These are phyloP conservation scores for Chrysomallon squamiferum DNA, from an alignment of 1,140 invertebrate species.

Conservation along the genomic window DNA sequence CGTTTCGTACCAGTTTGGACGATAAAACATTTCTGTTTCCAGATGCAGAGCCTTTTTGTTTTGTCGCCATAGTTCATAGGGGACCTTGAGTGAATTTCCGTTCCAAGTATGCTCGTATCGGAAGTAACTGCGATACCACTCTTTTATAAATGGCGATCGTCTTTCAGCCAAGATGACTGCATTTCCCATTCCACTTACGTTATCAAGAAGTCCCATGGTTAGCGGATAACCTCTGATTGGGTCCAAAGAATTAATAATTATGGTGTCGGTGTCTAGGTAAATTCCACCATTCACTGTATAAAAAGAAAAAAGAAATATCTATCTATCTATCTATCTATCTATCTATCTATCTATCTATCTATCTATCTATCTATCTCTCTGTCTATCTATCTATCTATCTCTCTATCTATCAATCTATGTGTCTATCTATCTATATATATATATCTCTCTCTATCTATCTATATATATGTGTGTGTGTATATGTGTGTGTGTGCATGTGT, in stretches of 20 bases:
- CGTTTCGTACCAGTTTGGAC: conserved; percentile 22
- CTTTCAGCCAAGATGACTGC: conserved; percentile 23
- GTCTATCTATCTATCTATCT: too few relatives aligned
- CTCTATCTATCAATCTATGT: too few relatives aligned
- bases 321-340: too few relatives aligned
- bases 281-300: conserved; percentile 36
- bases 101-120: conserved; percentile 7
- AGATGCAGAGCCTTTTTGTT: conserved; percentile 21
- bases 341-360: neutral
- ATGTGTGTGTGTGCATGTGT: too few relatives aligned
- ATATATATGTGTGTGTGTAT: too few relatives aligned
- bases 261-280: conserved; percentile 38
- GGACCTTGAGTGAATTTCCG: conserved; percentile 14
- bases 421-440: too few relatives aligned
- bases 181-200: conserved; percentile 24
- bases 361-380: too few relatives aligned
- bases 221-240: conserved; percentile 18
- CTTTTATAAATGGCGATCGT: conserved; percentile 16
- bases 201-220: conserved; percentile 26
- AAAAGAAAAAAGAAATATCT: too few relatives aligned
- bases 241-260: conserved; percentile 28
- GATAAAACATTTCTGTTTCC: conserved; percentile 21
- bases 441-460: too few relatives aligned
- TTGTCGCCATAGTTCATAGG: conserved; percentile 12
- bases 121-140: conserved; percentile 16